Evolutionary conservation across 2,113 vertebrate species (phyloP).

Genomic region (Eublepharis macularius): DNA sequence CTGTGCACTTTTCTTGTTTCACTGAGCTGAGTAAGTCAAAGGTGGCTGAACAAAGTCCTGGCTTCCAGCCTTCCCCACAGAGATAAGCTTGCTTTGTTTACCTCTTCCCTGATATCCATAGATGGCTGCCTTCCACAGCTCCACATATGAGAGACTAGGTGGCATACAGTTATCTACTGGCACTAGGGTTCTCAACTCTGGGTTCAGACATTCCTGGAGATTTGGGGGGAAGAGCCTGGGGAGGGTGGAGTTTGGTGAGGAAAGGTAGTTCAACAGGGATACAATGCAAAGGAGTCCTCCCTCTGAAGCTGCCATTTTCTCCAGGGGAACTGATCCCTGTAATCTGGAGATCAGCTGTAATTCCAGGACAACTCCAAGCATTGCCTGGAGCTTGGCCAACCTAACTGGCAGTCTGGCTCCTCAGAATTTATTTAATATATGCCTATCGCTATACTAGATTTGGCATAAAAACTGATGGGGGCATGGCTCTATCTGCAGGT

Average conservation of each 20-base stretch:
- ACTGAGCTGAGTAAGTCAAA: not conserved
- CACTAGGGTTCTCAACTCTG: too few relatives aligned
- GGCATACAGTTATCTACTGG: not conserved
- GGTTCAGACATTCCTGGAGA: too few relatives aligned
- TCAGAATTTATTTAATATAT: not conserved
- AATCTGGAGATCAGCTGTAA: too few relatives aligned
- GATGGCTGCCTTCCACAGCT: not conserved
- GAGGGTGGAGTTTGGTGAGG: too few relatives aligned
- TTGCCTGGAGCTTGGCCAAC: too few relatives aligned
- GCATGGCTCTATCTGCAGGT: not conserved
- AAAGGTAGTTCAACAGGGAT: too few relatives aligned
- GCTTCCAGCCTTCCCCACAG: not conserved
- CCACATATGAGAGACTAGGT: not conserved
- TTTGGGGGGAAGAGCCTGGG: too few relatives aligned
- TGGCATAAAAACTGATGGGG: not conserved
- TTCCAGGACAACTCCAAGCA: too few relatives aligned
- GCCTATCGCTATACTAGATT: too few relatives aligned
- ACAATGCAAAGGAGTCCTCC: too few relatives aligned
- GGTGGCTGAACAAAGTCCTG: not conserved
- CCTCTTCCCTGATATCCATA: not conserved
- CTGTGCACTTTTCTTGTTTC: not conserved
- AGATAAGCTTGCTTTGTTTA: not conserved
- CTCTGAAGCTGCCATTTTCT: too few relatives aligned
- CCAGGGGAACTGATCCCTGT: too few relatives aligned
- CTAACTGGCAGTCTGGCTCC: not conserved